Percentiles rank a stretch among this genome's conserved stretches.
Evolutionary conservation across 1,140 invertebrate species (phyloP).

Genomic region (Phymorhynchus buccinoides): DNA sequence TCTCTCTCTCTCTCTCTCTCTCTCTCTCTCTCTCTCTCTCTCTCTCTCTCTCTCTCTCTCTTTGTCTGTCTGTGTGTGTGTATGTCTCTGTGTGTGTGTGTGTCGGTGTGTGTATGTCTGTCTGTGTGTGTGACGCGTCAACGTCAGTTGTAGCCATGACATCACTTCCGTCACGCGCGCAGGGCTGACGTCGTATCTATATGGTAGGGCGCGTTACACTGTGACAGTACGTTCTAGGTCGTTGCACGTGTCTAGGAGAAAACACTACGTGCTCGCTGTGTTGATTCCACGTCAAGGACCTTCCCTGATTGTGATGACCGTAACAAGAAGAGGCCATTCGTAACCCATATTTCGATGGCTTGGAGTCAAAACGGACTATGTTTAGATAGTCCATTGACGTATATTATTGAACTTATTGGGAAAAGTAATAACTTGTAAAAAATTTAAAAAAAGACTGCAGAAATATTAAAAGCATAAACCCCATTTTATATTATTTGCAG

Average conservation of each 20-base stretch:
- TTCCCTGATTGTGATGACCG: neutral
- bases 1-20: neutral
- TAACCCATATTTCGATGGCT: no score
- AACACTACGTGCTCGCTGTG: neutral
- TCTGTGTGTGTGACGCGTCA: neutral
- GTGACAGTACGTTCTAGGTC: constrained; percentile 1
- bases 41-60: neutral
- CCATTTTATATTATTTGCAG: no score
- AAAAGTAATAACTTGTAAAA: no score
- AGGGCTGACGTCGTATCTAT: neutral
- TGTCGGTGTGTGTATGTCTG: neutral
- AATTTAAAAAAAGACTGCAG: no score
- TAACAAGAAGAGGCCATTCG: neutral
- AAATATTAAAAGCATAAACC: no score
- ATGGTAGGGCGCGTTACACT: neutral
- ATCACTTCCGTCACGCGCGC: neutral
- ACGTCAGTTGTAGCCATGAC: constrained; percentile 8
- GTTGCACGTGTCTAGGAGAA: neutral
- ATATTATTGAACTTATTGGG: no score
- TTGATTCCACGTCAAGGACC: neutral
- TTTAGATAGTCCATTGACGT: no score
- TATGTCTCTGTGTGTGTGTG: neutral
- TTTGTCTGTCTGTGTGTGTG: neutral
- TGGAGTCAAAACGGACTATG: no score
- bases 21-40: neutral